Evolutionary conservation across 2,113 vertebrate species (phyloP), one percentile per base, ranked within the genome.

Genomic region (Actinemys pallida): DNA sequence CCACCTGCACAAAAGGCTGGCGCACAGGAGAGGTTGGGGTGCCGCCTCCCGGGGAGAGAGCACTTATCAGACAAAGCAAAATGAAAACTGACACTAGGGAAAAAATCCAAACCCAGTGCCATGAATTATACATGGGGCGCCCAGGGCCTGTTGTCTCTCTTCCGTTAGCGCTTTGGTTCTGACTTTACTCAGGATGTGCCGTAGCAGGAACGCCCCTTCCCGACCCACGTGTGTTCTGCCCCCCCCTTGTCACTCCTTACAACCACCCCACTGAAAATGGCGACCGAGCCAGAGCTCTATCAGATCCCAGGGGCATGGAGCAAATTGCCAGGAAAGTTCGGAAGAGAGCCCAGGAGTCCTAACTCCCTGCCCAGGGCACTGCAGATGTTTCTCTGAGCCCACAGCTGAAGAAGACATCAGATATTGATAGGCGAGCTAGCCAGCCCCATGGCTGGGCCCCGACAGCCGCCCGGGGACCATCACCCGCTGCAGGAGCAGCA

Each of bases 41-140:
- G 84, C 88, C 8, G 9, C 17, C 35, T 53, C 59, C 47, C 0
- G 7, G 95, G 93, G 69, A 4, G 47, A 9, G 0, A 10, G 54
- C 90, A 39, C 57, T 89, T 56, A 16, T 27, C 93, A 94, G 82
- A 93, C 95, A 93, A 87, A 93, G 90, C 90, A 12, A 83, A 56
- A 56, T 25, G n/a, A n/a, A 54, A 42, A 10, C 49, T 17, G 54
- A 45, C 83, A 84, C 50, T 25, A 31, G 93, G 76, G 79, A 80
- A 87, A 5, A 29, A 59, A 86, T 54, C n/a, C 78, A 25, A 7
- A 20, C 50, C 45, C 39, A 16, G 20, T 14, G 13, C 29, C 22
- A 10, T 93, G 95, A 92, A 95, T 95, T 91, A 95, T 20, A 72
- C 89, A 90, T 87, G 96, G 90, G 49, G 19, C 4, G 16, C 8